Evolutionary conservation across 2,888 invertebrate genomes (phyloP).

Genomic region (Rhagophthalmus giganteus): DNA sequence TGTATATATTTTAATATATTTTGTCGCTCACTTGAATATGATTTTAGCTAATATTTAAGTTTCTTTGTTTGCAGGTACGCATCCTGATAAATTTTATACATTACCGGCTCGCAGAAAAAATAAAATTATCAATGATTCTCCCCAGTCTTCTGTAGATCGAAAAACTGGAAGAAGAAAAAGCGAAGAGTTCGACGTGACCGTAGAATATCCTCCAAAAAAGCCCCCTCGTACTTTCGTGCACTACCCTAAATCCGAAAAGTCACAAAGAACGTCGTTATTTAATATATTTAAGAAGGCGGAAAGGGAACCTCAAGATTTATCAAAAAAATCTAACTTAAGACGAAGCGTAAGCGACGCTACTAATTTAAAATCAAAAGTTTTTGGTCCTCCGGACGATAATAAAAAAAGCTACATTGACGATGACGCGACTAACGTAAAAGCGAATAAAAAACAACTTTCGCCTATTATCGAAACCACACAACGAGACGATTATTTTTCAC

Average conservation of each 20-base stretch:
- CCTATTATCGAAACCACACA: conserved; percentile 79
- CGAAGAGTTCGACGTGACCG: conserved; percentile 57
- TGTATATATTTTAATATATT: no score
- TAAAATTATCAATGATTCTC: conserved; percentile 48
- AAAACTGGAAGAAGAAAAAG: conserved; percentile 55
- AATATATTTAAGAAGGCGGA: conserved; percentile 66
- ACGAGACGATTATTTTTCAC: conserved; percentile 67
- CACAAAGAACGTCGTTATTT: conserved; percentile 64
- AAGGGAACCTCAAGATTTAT: conserved; percentile 61
- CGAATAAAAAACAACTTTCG: conserved; percentile 67
- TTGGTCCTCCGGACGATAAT: conserved; percentile 43
- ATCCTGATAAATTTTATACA: conserved; percentile 69
- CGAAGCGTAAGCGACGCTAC: conserved; percentile 60
- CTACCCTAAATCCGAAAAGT: conserved; percentile 61
- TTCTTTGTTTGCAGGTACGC: conserved; percentile 46
- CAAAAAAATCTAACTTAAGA: conserved; percentile 56
- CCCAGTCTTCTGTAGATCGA: conserved; percentile 44
- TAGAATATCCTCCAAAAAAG: conserved; percentile 46
- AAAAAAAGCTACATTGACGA: conserved; percentile 66
- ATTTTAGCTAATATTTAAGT: no score
- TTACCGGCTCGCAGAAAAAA: conserved; percentile 66
- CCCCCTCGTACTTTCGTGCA: conserved; percentile 54
- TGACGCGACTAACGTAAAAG: conserved; percentile 43
- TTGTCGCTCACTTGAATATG: no score
- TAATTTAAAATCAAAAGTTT: conserved; percentile 60